Base-by-base conservation (phyloP, 2,797 vertebrate species). In the Sparidentex hasta region DNA sequence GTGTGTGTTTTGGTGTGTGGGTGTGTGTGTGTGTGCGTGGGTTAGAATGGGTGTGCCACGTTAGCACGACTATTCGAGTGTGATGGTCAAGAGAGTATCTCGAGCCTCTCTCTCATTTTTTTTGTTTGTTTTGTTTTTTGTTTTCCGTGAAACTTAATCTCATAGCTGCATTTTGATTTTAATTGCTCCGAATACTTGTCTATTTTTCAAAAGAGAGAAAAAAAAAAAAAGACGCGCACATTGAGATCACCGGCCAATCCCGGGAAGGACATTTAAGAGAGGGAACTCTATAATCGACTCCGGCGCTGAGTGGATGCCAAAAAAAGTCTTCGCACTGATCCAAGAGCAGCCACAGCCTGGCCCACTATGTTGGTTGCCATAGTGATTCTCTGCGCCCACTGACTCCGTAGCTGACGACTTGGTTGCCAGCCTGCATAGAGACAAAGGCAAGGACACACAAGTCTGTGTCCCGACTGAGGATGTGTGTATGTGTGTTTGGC, bases 371-470 rank as follows among this genome's bases (percentile, higher is more conserved):
- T 84, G 88, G 93, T 93, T 93, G 89, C 87, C 87, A 94, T 92
- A 86, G 90, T 81, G 86, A 94, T 90, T 84, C 84, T 91, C 80
- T 85, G 85, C 48, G 56, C 89, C 90, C 85, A 89, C 91, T 92
- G 90, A 93, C 92, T 93, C 85, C 43, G 75, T 85, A 81, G 90
- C 86, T 70, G 88, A 90, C 71, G 88, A 90, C 88, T 91, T 84
- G 84, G 90, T 91, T 91, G 90, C 90, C 83, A 92, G 91, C 90
- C 91, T 85, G 91, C 91, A 90, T 71, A 87, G 91, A 92, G 85
- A 93, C 93, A 93, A 93, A 94, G 92, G 91, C 92, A 94, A 90
- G 90, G 94, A 95, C 93, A 91, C 90, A 93, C 88, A 90, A 88
- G 90, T 87, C 89, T 91, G 88, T 93, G 91, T 92, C 86, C 92